These are phyloP conservation scores for Barnardius zonarius DNA, from an alignment of 2,113 vertebrate species.

Conservation along the genomic window DNA sequence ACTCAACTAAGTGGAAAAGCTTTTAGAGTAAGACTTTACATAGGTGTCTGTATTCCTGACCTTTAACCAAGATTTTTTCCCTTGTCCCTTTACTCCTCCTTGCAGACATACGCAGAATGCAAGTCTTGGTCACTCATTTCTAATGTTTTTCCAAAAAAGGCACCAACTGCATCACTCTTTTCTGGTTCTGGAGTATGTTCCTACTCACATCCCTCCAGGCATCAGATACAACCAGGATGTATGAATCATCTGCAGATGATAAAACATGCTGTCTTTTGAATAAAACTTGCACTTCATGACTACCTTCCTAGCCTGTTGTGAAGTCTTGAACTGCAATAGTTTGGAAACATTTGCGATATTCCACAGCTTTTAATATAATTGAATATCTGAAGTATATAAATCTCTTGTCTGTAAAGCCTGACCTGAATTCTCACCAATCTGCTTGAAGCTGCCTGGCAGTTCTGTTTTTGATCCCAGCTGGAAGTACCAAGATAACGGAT, in stretches of 20 bases:
- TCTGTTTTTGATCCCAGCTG: not conserved
- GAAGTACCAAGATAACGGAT: not conserved
- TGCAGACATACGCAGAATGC: not conserved
- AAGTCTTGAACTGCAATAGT: not conserved
- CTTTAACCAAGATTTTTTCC: not conserved
- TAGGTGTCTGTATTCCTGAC: not conserved
- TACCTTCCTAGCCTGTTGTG: not conserved
- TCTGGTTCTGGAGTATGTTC: not conserved
- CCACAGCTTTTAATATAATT: not conserved
- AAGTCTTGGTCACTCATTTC: not conserved
- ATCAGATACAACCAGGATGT: not conserved
- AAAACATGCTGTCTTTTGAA: not conserved
- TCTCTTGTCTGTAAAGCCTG: not conserved
- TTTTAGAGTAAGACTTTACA: not conserved
- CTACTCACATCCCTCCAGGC: not conserved
- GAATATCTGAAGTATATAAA: not conserved
- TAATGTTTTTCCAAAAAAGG: not conserved
- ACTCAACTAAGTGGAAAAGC: not conserved
- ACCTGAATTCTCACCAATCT: not conserved
- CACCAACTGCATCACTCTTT: not conserved
- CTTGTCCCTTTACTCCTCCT: not conserved
- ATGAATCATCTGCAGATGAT: not conserved
- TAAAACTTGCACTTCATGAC: not conserved
- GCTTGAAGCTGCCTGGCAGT: not conserved
- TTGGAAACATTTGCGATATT: not conserved